phyloP scores from a whole-genome alignment of 2,888 invertebrate species.

The Yponomeuta plumbellus region DNA sequence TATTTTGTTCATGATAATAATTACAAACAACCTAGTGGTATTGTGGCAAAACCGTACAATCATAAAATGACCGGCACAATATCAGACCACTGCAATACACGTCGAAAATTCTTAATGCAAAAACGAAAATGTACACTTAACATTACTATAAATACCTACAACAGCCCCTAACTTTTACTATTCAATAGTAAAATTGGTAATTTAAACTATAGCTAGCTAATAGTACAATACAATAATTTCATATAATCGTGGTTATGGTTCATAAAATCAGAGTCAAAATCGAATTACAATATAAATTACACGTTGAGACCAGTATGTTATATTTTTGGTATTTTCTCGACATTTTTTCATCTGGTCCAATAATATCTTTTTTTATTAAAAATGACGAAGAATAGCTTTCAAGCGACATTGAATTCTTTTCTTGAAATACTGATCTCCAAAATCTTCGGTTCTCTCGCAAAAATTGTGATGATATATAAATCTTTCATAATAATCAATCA shows the following conservation, averaged over 20 bases:
- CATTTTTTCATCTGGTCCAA: slow-evolving; percentile 4
- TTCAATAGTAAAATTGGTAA: slow-evolving; percentile 66
- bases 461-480: background rate
- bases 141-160: slow-evolving; percentile 59
- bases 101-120: slow-evolving; percentile 32
- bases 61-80: slow-evolving; percentile 29
- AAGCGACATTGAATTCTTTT: background rate
- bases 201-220: slow-evolving; percentile 25
- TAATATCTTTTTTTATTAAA: background rate
- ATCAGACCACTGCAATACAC: slow-evolving; percentile 34
- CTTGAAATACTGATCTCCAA: background rate
- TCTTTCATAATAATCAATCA: too few relatives aligned
- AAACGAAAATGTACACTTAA: slow-evolving; percentile 70
- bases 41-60: background rate
- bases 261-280: slow-evolving; percentile 65
- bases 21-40: background rate
- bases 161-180: slow-evolving; percentile 72
- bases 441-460: background rate
- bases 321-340: slow-evolving; percentile 11
- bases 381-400: background rate
- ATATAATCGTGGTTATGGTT: slow-evolving; percentile 48
- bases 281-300: slow-evolving; percentile 13
- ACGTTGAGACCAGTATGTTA: slow-evolving; percentile 5
- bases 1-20: background rate
- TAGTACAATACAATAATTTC: slow-evolving; percentile 49